These are phyloP conservation scores for Galemys pyrenaicus DNA, from an alignment of 2,113 vertebrate genomes.

Conservation along the genomic window DNA sequence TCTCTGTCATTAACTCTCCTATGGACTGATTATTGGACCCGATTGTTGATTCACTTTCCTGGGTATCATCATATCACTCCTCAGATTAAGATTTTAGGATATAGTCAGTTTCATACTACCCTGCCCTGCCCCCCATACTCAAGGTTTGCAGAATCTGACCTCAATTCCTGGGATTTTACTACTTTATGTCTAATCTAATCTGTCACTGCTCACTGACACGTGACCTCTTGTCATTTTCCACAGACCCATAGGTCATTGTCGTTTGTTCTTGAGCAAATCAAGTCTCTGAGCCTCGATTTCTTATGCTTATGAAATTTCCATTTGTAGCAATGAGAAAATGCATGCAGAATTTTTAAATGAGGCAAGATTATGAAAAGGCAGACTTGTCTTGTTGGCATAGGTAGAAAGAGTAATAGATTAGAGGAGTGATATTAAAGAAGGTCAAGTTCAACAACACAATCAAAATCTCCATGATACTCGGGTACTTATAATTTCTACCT, in stretches of 20 bases:
- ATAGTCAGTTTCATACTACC: not conserved
- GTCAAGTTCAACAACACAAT: not conserved
- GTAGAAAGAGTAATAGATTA: not conserved
- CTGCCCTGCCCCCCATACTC: not conserved
- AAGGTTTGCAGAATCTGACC: not conserved
- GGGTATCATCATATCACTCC: not conserved
- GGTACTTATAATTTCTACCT: not conserved
- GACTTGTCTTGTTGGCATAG: not conserved
- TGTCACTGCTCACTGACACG: not conserved
- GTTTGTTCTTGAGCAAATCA: not conserved
- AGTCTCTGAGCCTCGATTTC: not conserved
- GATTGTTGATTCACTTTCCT: not conserved
- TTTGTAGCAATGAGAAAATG: not conserved
- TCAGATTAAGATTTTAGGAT: not conserved
- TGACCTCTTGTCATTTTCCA: not conserved
- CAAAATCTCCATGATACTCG: not conserved
- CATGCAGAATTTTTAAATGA: not conserved
- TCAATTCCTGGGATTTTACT: not conserved
- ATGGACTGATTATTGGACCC: not conserved
- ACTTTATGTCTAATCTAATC: not conserved
- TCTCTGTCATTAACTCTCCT: not conserved
- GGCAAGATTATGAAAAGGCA: not conserved
- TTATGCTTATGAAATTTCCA: not conserved
- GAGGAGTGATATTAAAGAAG: not conserved
- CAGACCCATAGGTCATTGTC: not conserved